phyloP scores from a whole-genome alignment of 1,140 invertebrate species.

The Caenorhabditis inopinata region DNA sequence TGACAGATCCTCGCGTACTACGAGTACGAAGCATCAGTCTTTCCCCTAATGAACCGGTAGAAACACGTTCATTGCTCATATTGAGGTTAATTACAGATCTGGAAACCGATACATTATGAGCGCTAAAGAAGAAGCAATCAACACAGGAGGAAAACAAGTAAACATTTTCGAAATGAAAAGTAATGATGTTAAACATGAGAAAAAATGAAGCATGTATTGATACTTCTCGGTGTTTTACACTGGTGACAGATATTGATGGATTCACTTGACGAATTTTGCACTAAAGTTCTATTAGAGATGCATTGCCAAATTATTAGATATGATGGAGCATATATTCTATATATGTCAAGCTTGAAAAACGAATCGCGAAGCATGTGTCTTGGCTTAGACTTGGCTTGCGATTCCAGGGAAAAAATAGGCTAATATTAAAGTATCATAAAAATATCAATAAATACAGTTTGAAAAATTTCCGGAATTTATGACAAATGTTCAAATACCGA shows the following conservation, averaged over 20 bases:
- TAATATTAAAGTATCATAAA: too few species aligned
- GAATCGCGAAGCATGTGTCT: too few species aligned
- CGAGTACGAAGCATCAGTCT: background rate
- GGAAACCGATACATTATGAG: background rate
- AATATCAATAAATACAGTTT: too few species aligned
- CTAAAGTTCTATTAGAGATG: background rate
- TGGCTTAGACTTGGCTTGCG: too few species aligned
- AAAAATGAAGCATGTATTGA: conserved; percentile 25
- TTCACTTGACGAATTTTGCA: conserved; percentile 4
- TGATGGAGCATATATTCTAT: background rate
- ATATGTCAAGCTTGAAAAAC: too few species aligned
- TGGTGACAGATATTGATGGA: conserved; percentile 30
- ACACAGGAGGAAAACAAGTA: background rate
- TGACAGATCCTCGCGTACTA: background rate
- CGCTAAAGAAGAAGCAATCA: background rate
- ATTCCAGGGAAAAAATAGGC: too few species aligned
- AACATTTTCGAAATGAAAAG: background rate
- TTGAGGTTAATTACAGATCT: background rate
- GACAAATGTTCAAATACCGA: too few species aligned
- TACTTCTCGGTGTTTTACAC: conserved; percentile 25
- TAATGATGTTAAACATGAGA: background rate
- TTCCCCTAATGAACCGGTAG: background rate
- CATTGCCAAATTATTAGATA: background rate
- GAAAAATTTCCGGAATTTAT: too few species aligned
- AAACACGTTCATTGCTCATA: conserved; percentile 22